These are phyloP conservation scores for Torymus texanus DNA, from an alignment of 2,888 invertebrate species.

Conservation along the genomic window DNA sequence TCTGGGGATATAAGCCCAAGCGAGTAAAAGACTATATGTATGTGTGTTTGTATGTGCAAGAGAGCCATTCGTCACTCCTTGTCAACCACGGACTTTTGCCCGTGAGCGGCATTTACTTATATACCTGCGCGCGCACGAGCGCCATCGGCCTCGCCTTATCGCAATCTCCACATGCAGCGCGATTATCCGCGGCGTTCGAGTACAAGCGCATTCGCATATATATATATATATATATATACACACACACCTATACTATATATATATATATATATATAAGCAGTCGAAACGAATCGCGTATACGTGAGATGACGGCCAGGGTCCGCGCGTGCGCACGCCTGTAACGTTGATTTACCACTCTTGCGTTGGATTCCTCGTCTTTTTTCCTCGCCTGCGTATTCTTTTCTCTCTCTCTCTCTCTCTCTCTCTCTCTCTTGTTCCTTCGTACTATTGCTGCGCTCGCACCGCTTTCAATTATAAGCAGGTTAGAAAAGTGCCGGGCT, in stretches of 20 bases:
- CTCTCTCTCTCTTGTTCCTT: background rate
- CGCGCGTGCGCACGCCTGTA: background rate
- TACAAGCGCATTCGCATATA: background rate
- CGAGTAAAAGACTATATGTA: background rate
- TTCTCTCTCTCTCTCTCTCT: background rate
- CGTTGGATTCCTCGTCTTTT: background rate
- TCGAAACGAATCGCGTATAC: conserved; percentile 49
- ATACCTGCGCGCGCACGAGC: conserved; percentile 42
- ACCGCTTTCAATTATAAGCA: conserved; percentile 49
- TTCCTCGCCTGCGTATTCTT: conserved; percentile 13
- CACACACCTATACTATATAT: background rate
- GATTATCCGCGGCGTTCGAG: conserved; percentile 43
- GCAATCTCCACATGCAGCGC: conserved; percentile 59
- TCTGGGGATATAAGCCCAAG: conserved; percentile 53
- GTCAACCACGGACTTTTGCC: conserved; percentile 64
- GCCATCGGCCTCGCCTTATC: conserved; percentile 58
- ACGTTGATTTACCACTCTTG: conserved; percentile 51
- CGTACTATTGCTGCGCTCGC: too few relatives aligned
- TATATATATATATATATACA: background rate
- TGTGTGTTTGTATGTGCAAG: conserved; percentile 16
- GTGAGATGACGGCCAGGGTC: conserved; percentile 42
- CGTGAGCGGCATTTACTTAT: conserved; percentile 62
- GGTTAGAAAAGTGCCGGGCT: conserved; percentile 41
- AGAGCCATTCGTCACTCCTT: conserved; percentile 68
- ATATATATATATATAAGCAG: background rate